Base-by-base conservation (phyloP, 2,888 invertebrate genomes). In the Chironomus tentans region DNA sequence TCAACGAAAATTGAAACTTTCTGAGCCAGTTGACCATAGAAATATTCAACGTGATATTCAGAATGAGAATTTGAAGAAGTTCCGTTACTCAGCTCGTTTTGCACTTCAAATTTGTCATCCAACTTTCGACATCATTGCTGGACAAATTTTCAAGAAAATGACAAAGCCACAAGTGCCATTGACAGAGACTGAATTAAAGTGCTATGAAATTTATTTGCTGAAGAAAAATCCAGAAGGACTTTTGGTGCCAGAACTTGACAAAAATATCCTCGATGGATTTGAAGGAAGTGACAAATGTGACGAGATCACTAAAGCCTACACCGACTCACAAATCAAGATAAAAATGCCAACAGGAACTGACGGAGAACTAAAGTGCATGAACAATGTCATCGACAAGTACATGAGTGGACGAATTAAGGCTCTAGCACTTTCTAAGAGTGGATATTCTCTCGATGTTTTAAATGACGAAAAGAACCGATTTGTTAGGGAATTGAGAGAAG, bases 21-120 rank as follows among this genome's bases (percentile, higher is more conserved):
- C 65, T 4, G 13, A 18, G 18, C 65, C 65, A 4, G n/a, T 65
- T 12, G 12, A 13, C 3, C 65, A 65, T 6, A 56, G 15, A 15
- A 56, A n/a, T 15, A 22, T 65, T 65, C 24, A 24, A 13, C 22
- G 6, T 15, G 56, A 56, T 3, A 56, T 65, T 3, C 22, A 21
- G 7, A 65, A 10, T 22, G 65, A 21, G 6, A 22, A 65, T 56
- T 56, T 56, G 3, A 13, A 12, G 21, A 65, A 65, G 21, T 21
- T 65, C 21, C 65, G 21, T 0, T 65, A 65, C 10, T 6, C 65
- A 24, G 65, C 65, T 4, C 65, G 65, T 2, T 65, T 22, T 21
- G 65, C 65, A 24, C 12, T 65, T 3, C 65, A 65, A 65, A 65
- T 65, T 65, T 65, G 65, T 65, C 65, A 65, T 65, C 65, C 65